These are phyloP conservation scores for Caenorhabditis becei DNA, from an alignment of 2,888 invertebrate species.

Conservation along the genomic window DNA sequence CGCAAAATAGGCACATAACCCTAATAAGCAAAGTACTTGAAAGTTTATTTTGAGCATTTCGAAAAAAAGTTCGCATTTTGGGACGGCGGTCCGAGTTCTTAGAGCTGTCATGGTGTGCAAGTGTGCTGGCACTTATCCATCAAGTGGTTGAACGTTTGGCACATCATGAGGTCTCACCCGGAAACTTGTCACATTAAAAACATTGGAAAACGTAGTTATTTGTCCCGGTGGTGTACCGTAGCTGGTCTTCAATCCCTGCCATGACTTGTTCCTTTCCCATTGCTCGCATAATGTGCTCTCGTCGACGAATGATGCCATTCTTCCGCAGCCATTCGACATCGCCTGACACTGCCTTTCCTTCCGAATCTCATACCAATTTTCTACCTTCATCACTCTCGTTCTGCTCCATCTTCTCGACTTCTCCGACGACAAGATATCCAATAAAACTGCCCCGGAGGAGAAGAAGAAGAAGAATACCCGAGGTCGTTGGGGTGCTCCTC, in stretches of 20 bases:
- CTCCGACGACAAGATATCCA: conserved; percentile 28
- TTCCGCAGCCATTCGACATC: conserved; percentile 38
- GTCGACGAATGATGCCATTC: conserved; percentile 32
- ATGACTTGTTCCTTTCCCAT: neutral
- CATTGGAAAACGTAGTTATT: neutral
- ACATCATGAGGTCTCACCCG: neutral
- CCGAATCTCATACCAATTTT: conserved; percentile 52
- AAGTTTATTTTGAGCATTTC: neutral
- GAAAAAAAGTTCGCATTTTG: neutral
- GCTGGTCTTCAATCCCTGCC: neutral
- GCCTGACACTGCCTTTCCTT: conserved; percentile 24
- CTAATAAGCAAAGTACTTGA: neutral
- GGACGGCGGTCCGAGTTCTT: too few species aligned
- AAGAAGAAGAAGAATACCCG: conserved; percentile 32
- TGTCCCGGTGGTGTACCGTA: neutral
- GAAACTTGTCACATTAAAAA: neutral
- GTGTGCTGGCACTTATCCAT: conserved; percentile 6
- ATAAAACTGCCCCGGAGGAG: conserved; percentile 23
- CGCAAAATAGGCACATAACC: neutral
- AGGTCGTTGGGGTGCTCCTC: conserved; percentile 34
- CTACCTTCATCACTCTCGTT: conserved; percentile 27
- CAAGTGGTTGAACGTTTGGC: neutral
- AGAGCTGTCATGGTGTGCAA: neutral
- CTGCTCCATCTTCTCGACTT: conserved; percentile 7
- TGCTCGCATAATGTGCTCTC: conserved; percentile 34